Base-by-base conservation (phyloP, 2,797 vertebrate species). In the Antrozous pallidus region DNA sequence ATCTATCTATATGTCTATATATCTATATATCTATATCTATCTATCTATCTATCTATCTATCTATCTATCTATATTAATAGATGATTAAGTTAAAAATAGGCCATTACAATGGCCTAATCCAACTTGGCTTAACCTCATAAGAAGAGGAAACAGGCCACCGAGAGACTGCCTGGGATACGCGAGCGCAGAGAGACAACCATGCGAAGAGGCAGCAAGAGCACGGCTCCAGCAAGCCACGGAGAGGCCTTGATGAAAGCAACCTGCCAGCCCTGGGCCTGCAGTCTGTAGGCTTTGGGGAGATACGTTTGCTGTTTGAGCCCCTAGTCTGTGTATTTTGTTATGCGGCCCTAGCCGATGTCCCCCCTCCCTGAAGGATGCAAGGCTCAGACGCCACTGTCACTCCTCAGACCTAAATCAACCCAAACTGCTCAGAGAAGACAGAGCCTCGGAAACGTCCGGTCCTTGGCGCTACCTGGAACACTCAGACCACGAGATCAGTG, bases 101-200 rank as follows among this genome's bases (percentile, higher is more conserved):
- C 18, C 26, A 0, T 56, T 7, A 16, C 47, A n/a, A 40, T 51
- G 49, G 14, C 20, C n/a, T n/a, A n/a, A n/a, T 33, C 36, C 67
- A 31, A 45, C 40, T 10, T 28, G 16, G n/a, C 13, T 20, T 12
- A 3, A 38, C 13, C 36, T 80, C 9, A n/a, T 10, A 42, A 49
- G 77, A 70, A 36, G 61, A 75, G 22, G 79, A 88, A 51, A 31
- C 0, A 11, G 70, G 45, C 18, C 33, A 49, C 18, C 42, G 18
- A 13, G 33, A 71, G 58, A 22, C 63, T 2, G 28, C 67, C 18
- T n/a, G 58, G 45, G 38, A 54, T 33, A 3, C 0, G 18, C 0
- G 13, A 42, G 12, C 20, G 28, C 18, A 61, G 42, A 70, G 33
- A 36, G 42, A 38, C 2, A 10, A 17, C 28, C 36, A 0, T 1